Evolutionary conservation across 2,797 vertebrate genomes (phyloP).

Genomic region (Aquila chrysaetos): DNA sequence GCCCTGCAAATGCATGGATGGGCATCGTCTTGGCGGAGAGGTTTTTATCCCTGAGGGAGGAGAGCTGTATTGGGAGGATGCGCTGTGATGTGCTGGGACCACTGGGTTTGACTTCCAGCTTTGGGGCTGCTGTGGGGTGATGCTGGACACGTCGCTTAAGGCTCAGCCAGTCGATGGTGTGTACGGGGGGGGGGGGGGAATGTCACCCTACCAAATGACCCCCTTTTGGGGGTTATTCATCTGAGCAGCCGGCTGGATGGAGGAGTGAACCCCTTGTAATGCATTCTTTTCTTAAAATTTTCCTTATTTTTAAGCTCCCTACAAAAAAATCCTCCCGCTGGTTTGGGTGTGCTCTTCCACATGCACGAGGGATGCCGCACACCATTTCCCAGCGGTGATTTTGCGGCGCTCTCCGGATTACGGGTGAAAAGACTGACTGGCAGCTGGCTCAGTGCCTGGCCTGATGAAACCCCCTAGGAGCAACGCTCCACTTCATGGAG

Average conservation of each 20-base stretch:
- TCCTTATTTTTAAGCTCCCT: not conserved
- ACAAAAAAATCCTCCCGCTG: fast-evolving
- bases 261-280: not conserved
- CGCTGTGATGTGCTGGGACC: not conserved
- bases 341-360: not conserved
- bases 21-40: fast-evolving
- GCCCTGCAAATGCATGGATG: not conserved
- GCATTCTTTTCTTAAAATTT: not conserved
- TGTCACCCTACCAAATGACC: not conserved
- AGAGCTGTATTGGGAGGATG: not conserved
- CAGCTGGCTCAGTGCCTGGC: not conserved
- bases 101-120: not conserved
- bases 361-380: fast-evolving
- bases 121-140: not conserved
- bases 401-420: fast-evolving
- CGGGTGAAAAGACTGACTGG: fast-evolving
- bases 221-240: not conserved
- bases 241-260: not conserved
- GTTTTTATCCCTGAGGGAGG: not conserved
- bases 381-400: not conserved
- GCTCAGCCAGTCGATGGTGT: fast-evolving
- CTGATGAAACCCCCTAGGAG: not conserved
- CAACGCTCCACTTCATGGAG: fast-evolving
- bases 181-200: not conserved
- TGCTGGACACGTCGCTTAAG: not conserved